Conservation (phyloP, 2,888 invertebrate genomes). For the Chymomyza fuscimana region DNA sequence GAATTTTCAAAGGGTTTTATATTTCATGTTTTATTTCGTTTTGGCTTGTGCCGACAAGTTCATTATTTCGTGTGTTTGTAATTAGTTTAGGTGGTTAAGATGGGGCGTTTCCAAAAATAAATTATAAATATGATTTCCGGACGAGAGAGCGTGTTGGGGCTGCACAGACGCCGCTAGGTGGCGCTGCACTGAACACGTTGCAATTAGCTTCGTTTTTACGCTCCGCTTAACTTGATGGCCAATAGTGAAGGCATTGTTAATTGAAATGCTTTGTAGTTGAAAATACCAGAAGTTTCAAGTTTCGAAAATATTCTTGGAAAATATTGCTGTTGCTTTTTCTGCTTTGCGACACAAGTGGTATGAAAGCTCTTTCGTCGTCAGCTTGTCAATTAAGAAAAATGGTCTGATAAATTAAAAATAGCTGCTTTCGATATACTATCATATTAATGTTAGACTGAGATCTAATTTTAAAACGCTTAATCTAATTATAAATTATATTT, state of each 20-base stretch:
- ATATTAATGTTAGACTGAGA: too few relatives aligned
- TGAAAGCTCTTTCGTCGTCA: too few relatives aligned
- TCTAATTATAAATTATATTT: too few relatives aligned
- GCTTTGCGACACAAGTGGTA: too few relatives aligned
- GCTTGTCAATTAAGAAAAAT: too few relatives aligned
- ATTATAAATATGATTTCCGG: conserved; percentile 28
- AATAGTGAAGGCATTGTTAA: not conserved
- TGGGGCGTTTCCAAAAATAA: conserved; percentile 22
- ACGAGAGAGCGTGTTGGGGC: not conserved
- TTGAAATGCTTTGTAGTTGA: not conserved
- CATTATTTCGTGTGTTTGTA: conserved; percentile 40
- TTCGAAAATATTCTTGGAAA: too few relatives aligned
- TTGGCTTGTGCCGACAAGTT: conserved; percentile 29
- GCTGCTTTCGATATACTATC: too few relatives aligned
- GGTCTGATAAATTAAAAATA: too few relatives aligned
- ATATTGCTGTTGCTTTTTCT: too few relatives aligned
- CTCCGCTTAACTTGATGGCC: not conserved
- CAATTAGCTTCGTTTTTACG: conserved; percentile 45
- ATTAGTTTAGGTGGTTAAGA: conserved; percentile 36
- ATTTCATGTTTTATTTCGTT: conserved; percentile 19
- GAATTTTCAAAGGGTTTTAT: conserved; percentile 8
- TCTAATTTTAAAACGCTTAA: too few relatives aligned
- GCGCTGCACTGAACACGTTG: conserved; percentile 37
- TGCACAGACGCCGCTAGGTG: conserved; percentile 35
- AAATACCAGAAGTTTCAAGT: too few relatives aligned